Evolutionary conservation across 2,888 invertebrate species (phyloP).

Genomic region (Xestoiulus laeticollis): DNA sequence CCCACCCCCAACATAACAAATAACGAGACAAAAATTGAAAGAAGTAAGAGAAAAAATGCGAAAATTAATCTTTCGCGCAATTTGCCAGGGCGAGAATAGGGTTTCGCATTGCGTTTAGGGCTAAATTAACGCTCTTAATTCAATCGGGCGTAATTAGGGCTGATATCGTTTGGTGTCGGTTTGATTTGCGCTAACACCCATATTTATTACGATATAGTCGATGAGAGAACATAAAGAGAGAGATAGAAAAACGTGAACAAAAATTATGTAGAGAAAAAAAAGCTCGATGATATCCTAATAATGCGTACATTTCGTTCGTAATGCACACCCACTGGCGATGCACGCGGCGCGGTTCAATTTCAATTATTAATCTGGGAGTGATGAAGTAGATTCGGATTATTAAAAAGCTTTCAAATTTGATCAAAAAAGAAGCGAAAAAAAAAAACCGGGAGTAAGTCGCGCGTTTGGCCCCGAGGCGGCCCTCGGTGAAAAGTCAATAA

Average conservation of each 20-base stretch:
- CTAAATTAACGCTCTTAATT: conserved; percentile 2
- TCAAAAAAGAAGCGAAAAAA: conserved; percentile 14
- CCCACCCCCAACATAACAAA: neutral
- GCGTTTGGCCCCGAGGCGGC: neutral
- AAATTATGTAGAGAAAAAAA: neutral
- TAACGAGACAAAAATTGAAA: neutral
- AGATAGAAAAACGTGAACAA: neutral
- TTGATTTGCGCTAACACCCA: conserved; percentile 26
- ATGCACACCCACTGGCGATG: neutral
- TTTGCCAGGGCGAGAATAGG: neutral
- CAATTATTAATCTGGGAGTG: conserved; percentile 18
- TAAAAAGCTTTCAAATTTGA: conserved; percentile 26
- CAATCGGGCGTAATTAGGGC: conserved; percentile 26
- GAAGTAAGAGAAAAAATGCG: neutral
- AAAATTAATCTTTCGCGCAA: neutral
- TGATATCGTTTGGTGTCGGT: conserved; percentile 26
- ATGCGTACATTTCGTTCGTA: neutral
- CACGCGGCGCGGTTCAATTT: conserved; percentile 5
- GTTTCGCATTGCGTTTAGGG: conserved; percentile 16
- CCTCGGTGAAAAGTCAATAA: conserved; percentile 6
- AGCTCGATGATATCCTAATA: neutral
- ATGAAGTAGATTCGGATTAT: conserved; percentile 26
- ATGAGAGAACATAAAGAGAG: no score
- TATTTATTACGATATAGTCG: conserved; percentile 26
- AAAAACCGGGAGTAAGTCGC: neutral